Percentiles rank a stretch among this genome's conserved stretches.
Conservation (phyloP, 2,797 vertebrate species). For the Ceryle rudis region DNA sequence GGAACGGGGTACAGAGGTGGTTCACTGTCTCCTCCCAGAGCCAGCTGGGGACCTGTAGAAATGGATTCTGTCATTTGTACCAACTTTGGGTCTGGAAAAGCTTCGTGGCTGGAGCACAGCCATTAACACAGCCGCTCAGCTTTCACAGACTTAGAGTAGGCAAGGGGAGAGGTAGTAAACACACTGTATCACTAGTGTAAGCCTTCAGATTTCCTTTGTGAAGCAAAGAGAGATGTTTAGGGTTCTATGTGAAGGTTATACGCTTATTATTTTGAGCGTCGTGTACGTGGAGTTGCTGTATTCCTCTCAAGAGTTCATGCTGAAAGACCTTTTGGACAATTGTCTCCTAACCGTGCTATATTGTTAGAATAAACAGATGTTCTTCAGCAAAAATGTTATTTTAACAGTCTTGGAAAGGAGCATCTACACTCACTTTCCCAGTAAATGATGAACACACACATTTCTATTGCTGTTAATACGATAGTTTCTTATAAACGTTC, state of each 20-base stretch:
- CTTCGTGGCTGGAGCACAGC: too few species aligned
- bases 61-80: too few species aligned
- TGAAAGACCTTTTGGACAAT: not conserved
- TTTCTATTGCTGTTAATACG: not conserved
- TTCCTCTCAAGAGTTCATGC: not conserved
- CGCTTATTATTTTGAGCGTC: accelerated
- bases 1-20: too few species aligned
- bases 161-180: too few species aligned
- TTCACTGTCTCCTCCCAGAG: too few species aligned
- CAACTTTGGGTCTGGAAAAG: too few species aligned
- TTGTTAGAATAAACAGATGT: not conserved
- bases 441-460: not conserved
- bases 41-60: too few species aligned
- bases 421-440: not conserved
- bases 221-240: not conserved
- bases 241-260: not conserved
- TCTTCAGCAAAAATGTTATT: not conserved
- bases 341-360: not conserved
- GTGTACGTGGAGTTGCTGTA: not conserved
- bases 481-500: not conserved
- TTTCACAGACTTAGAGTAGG: too few species aligned
- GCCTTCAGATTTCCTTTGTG: not conserved
- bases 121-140: too few species aligned
- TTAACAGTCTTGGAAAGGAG: not conserved
- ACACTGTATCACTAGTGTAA: too few species aligned